Evolutionary conservation across 2,888 invertebrate genomes (phyloP).

Genomic region (Maniola hyperantus): DNA sequence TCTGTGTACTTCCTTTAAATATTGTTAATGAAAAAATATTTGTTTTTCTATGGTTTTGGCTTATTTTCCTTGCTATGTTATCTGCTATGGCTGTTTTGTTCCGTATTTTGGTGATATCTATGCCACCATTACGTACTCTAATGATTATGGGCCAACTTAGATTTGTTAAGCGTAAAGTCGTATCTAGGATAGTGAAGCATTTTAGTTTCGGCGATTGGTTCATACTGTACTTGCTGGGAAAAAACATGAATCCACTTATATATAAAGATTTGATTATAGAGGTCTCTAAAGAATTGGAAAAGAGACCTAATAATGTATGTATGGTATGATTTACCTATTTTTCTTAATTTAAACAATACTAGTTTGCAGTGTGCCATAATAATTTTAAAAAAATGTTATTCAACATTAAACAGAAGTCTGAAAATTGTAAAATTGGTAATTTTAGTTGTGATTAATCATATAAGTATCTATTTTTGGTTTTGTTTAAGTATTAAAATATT

Average conservation of each 20-base stretch:
- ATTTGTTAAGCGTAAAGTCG: slow-evolving; percentile 74
- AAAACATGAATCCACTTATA: slow-evolving; percentile 87
- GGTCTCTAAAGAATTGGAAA: slow-evolving; percentile 69
- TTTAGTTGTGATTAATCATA: neutral
- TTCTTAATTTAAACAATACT: neutral
- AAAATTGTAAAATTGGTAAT: neutral
- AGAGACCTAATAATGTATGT: slow-evolving; percentile 49
- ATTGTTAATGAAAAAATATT: slow-evolving; percentile 92
- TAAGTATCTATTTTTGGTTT: neutral
- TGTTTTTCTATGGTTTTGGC: slow-evolving; percentile 89
- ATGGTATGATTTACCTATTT: slow-evolving; percentile 50
- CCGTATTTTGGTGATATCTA: slow-evolving; percentile 81
- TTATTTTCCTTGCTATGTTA: slow-evolving; percentile 84
- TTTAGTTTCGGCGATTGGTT: slow-evolving; percentile 90
- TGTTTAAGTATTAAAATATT: no score
- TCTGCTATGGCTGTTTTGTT: slow-evolving; percentile 86
- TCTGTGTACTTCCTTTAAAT: slow-evolving; percentile 90
- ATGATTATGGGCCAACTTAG: slow-evolving; percentile 84
- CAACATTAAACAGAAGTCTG: neutral
- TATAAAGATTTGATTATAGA: slow-evolving; percentile 85
- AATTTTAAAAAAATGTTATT: neutral
- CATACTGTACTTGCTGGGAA: slow-evolving; percentile 87
- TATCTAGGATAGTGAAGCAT: slow-evolving; percentile 77
- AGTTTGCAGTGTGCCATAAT: neutral
- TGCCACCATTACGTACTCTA: slow-evolving; percentile 82